Conservation (phyloP, 2,888 invertebrate genomes). For the Caenorhabditis wallacei region DNA sequence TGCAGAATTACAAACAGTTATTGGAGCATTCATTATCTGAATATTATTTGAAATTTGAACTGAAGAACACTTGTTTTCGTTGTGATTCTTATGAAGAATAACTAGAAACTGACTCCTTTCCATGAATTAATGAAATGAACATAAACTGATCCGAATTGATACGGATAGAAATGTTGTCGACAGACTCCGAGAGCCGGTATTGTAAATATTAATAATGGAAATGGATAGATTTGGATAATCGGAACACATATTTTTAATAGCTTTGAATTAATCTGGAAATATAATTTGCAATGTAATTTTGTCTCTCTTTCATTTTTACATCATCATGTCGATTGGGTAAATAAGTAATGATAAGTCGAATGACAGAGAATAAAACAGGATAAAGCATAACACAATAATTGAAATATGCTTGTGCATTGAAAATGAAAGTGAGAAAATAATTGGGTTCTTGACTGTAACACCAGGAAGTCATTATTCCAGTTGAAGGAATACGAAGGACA, state of each 20-base stretch:
- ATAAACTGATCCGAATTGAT: slow-evolving; percentile 21
- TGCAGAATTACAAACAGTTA: slow-evolving; percentile 1
- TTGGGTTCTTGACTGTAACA: slow-evolving; percentile 26
- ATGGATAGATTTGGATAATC: slow-evolving; percentile 2
- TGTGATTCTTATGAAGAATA: too few relatives aligned
- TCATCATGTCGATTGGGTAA: slow-evolving; percentile 16
- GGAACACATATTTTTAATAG: slow-evolving; percentile 8
- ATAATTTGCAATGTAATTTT: too few relatives aligned
- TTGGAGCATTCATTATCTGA: slow-evolving; percentile 17
- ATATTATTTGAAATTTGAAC: too few relatives aligned
- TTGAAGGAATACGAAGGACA: slow-evolving; percentile 21
- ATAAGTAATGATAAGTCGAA: slow-evolving; percentile 22
- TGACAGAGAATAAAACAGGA: slow-evolving; percentile 22
- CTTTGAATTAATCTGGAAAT: slow-evolving; percentile 15
- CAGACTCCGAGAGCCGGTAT: slow-evolving; percentile 38
- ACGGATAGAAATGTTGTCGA: slow-evolving; percentile 6
- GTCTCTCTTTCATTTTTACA: too few relatives aligned
- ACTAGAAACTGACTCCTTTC: slow-evolving; percentile 1
- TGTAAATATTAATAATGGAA: neutral
- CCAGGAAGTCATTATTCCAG: slow-evolving; percentile 40
- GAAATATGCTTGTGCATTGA: slow-evolving; percentile 9
- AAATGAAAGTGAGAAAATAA: slow-evolving; percentile 15
- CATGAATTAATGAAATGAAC: slow-evolving; percentile 9
- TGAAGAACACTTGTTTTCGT: too few relatives aligned
- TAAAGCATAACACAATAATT: slow-evolving; percentile 15